Evolutionary conservation across 2,113 vertebrate species (phyloP).

Genomic region (Taxidea taxus): DNA sequence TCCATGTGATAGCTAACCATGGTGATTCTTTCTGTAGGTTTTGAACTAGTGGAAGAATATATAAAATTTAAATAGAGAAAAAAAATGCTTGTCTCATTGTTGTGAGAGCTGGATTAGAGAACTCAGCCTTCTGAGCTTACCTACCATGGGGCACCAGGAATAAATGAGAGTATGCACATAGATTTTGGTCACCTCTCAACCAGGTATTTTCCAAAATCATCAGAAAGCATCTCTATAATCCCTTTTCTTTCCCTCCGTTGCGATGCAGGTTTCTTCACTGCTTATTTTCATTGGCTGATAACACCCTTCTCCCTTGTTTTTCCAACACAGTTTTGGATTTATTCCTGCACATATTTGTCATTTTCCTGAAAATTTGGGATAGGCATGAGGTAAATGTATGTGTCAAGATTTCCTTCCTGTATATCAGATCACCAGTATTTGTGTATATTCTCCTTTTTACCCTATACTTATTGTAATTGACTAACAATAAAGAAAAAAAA

Average conservation of each 20-base stretch:
- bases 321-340: background rate
- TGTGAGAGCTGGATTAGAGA: background rate
- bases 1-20: background rate
- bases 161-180: rapidly evolving
- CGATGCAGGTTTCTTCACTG: background rate
- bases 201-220: background rate
- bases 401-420: background rate
- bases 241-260: background rate
- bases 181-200: no score
- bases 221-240: background rate
- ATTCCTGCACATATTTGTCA: background rate
- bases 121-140: background rate
- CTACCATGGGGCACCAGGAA: rapidly evolving
- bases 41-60: background rate
- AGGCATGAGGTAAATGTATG: background rate
- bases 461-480: background rate
- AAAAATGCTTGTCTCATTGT: background rate
- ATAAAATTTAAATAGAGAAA: background rate
- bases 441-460: background rate
- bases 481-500: background rate
- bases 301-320: background rate
- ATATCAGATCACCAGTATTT: background rate
- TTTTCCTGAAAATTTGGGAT: background rate
- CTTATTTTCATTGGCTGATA: background rate
- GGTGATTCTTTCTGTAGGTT: background rate